A percentile compares a stretch with the other conserved stretches of the same genome.
Conservation (phyloP, 2,797 vertebrate species). For the Ficedula albicollis region DNA sequence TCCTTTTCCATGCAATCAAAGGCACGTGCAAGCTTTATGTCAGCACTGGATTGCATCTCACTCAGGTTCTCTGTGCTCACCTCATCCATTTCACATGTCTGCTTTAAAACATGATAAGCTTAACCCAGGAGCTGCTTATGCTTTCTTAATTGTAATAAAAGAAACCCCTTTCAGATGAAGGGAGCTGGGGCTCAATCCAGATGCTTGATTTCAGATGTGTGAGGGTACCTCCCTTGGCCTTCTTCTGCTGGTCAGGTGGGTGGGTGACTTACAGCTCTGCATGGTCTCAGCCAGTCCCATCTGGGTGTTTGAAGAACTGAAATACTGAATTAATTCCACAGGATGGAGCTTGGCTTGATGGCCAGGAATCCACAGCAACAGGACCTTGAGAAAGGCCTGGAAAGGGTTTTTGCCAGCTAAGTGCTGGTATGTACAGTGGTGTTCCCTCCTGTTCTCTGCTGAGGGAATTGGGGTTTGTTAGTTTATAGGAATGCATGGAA, state of each 20-base stretch:
- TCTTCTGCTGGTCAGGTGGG: not conserved
- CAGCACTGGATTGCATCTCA: not conserved
- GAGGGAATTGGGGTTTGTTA: not conserved
- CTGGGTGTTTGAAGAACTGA: not conserved
- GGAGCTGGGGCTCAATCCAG: not conserved
- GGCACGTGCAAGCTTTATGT: not conserved
- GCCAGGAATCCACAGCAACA: not conserved
- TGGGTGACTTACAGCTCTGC: not conserved
- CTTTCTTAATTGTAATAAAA: not conserved
- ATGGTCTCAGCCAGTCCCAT: not conserved
- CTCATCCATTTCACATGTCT: not conserved
- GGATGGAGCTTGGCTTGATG: not conserved
- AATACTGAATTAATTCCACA: not conserved
- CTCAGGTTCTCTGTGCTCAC: not conserved
- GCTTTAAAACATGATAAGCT: not conserved
- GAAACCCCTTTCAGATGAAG: not conserved
- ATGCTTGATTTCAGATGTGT: not conserved
- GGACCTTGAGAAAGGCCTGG: not conserved
- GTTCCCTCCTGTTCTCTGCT: not conserved
- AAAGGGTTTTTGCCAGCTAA: not conserved
- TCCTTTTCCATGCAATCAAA: not conserved
- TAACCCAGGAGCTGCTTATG: not conserved
- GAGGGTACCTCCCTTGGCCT: not conserved
- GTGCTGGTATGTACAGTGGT: rapidly evolving
- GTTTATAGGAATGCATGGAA: rapidly evolving